Evolutionary conservation across 2,113 vertebrate genomes (phyloP), one percentile per base, ranked within the genome.

Genomic region (Lasiurus cinereus): DNA sequence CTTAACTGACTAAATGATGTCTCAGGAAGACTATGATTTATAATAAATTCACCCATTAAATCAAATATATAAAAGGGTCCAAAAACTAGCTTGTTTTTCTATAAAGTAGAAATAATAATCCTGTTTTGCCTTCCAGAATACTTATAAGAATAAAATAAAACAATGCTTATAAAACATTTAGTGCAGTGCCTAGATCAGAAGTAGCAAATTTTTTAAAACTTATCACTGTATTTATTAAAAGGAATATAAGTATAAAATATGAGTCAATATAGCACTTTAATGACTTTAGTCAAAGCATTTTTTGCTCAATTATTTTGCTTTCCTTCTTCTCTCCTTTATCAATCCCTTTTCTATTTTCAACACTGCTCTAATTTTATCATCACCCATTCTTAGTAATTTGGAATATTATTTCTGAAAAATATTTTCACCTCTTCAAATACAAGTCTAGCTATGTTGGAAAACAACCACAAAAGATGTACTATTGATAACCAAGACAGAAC

Each of bases 401-500:
- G 12, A 78, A 91, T 78, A 88, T 27, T 27, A 46, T 13, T 33
- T 73, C 36, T 86, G 50, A 90, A 86, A 95, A 83, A 62, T 31
- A 87, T 80, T 80, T 93, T 76, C 12, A 66, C 36, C 90, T 72
- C 21, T 73, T 95, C 67, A 94, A 94, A 93, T n/a, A 70, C 24
- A 91, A 95, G 31, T 79, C 79, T 43, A 89, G 27, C 12, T 69
- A 52, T 77, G 18, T 16, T 52, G 21, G 39, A 84, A 96, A 96
- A 95, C 33, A 77, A 96, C 3, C 46, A 73, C 33, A 76, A 91
- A 77, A 92, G 54, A 78, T 70, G 1, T 83, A 76, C 70, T 74
- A 85, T 1, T 59, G 22, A 66, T 48, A 94, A 87, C 62, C 24
- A 18, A 69, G 80, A 66, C 14, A 91, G 3, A 83, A 78, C 6